Evolutionary conservation across 2,797 vertebrate species (phyloP).

Genomic region (Neosilurus hyrtlii): DNA sequence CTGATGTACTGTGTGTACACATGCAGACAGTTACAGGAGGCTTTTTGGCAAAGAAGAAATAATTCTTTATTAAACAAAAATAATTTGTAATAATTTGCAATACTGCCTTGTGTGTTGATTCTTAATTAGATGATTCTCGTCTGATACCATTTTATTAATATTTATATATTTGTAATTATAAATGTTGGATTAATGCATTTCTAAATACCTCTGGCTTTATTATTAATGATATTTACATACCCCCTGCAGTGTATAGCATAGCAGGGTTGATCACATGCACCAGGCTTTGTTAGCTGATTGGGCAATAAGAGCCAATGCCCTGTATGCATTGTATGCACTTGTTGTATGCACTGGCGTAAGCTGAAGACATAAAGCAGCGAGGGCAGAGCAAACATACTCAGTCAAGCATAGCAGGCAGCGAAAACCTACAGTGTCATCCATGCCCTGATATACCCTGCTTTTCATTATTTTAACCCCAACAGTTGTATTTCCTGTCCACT

Average conservation of each 20-base stretch:
- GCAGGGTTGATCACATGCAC: conserved; percentile 63
- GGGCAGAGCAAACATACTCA: conserved; percentile 3
- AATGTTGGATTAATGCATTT: not conserved
- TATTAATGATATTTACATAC: not conserved
- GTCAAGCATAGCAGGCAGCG: not conserved
- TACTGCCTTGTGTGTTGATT: not conserved
- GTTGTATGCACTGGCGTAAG: conserved; percentile 38
- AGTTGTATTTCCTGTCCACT: not conserved
- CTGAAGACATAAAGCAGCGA: conserved; percentile 33
- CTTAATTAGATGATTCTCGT: not conserved
- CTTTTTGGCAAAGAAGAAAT: not conserved
- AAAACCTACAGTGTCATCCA: not conserved
- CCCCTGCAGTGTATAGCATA: conserved; percentile 50
- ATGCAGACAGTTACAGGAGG: not conserved
- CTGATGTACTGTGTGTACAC: not conserved
- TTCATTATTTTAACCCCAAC: conserved; percentile 8
- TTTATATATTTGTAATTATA: not conserved
- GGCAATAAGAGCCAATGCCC: conserved; percentile 32
- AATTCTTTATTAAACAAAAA: not conserved
- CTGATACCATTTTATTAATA: not conserved
- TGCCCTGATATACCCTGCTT: conserved; percentile 4
- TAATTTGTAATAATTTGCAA: not conserved
- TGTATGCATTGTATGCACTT: not conserved
- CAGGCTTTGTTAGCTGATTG: conserved; percentile 67
- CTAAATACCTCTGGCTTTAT: not conserved